Evolutionary conservation across 2,797 vertebrate genomes (phyloP).

Genomic region (Semaprochilodus insignis): DNA sequence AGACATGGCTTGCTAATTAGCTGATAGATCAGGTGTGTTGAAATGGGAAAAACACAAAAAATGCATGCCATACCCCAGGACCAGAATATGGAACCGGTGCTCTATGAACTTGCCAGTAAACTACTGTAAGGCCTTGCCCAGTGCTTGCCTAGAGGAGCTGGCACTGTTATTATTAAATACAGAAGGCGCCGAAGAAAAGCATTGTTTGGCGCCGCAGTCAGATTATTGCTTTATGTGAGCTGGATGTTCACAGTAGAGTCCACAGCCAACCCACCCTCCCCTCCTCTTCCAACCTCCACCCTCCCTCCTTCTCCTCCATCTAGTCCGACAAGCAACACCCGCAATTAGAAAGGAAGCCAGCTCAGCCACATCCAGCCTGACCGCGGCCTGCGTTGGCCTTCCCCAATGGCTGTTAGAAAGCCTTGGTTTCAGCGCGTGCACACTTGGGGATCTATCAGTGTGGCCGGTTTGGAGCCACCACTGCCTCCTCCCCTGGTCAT

Average conservation of each 20-base stretch:
- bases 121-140: conserved; percentile 1
- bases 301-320: conserved; percentile 51
- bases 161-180: conserved; percentile 15
- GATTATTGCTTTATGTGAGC: conserved; percentile 52
- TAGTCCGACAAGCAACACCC: conserved; percentile 81
- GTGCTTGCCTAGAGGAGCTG: conserved; percentile 18
- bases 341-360: conserved; percentile 84
- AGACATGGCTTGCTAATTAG: background rate
- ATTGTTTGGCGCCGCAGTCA: conserved; percentile 18
- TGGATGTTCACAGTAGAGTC: conserved; percentile 71
- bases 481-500: conserved; percentile 55
- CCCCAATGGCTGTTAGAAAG: conserved; percentile 40
- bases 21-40: background rate
- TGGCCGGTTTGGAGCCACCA: conserved; percentile 59
- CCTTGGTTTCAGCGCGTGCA: conserved; percentile 64
- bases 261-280: background rate
- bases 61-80: background rate
- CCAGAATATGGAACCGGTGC: background rate
- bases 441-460: conserved; percentile 71
- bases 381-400: conserved; percentile 67
- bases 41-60: background rate
- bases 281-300: conserved; percentile 34
- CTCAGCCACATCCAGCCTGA: conserved; percentile 82
- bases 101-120: conserved; percentile 33
- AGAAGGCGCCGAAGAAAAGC: conserved; percentile 33